Percentiles rank a stretch among this genome's conserved stretches.
phyloP scores from a whole-genome alignment of 2,888 invertebrate species.

The Hedychridium roseum region DNA sequence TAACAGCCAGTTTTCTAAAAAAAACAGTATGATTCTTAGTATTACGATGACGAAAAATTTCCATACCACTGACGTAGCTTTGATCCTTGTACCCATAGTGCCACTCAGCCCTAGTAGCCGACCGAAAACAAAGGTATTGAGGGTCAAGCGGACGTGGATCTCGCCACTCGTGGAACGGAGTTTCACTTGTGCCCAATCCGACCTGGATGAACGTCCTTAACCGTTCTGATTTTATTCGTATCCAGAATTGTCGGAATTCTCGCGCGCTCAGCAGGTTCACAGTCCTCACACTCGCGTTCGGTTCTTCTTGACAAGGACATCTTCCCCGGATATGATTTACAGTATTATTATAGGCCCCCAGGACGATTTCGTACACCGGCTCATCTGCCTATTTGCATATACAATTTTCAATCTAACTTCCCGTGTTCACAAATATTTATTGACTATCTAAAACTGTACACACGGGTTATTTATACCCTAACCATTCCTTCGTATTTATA shows the following conservation, averaged over 20 bases:
- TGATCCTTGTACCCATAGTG: constrained; percentile 20
- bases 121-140: constrained; percentile 28
- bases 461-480: no score
- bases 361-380: constrained; percentile 25
- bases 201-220: constrained; percentile 21
- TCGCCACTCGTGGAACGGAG: constrained; percentile 27
- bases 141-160: constrained; percentile 23
- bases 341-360: constrained; percentile 23
- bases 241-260: constrained; percentile 26
- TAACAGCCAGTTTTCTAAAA: no score
- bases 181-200: constrained; percentile 21
- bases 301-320: constrained; percentile 29
- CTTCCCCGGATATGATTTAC: constrained; percentile 27
- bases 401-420: no score
- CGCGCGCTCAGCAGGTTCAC: constrained; percentile 19
- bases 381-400: constrained; percentile 18
- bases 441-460: no score
- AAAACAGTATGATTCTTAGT: no score
- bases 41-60: no score
- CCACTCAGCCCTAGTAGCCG: constrained; percentile 21
- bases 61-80: constrained; percentile 14
- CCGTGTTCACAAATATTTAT: no score
- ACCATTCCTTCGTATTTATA: no score
- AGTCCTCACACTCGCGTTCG: constrained; percentile 18
- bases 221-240: constrained; percentile 16